These are phyloP conservation scores for Wiebesia pumilae DNA, from an alignment of 1,140 invertebrate species.

Conservation along the genomic window DNA sequence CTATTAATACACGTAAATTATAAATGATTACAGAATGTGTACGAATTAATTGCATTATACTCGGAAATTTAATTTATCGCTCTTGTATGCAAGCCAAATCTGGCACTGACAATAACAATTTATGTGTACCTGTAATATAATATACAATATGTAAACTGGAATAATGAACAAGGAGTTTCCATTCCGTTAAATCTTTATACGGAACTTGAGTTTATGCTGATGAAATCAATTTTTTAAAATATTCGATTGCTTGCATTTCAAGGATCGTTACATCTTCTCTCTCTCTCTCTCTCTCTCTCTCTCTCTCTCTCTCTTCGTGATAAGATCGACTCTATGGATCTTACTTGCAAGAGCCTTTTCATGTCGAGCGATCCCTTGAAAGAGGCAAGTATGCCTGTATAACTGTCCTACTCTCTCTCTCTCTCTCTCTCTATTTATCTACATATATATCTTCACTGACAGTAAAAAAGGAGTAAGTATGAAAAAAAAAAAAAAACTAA, in stretches of 20 bases:
- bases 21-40: not conserved
- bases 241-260: not conserved
- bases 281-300: not conserved
- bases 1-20: not conserved
- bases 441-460: not conserved
- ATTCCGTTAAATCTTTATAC: not conserved
- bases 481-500: not conserved
- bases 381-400: not conserved
- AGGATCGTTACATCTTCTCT: not conserved
- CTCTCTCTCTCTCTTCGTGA: not conserved
- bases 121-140: not conserved
- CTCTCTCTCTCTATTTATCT: not conserved
- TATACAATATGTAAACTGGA: not conserved
- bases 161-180: not conserved
- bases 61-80: not conserved
- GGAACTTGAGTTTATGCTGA: not conserved
- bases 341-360: constrained; percentile 17
- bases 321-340: not conserved
- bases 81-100: not conserved
- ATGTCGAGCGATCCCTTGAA: not conserved
- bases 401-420: not conserved
- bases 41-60: not conserved
- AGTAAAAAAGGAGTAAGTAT: not conserved
- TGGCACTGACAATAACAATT: constrained; percentile 2
- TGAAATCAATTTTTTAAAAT: not conserved